Conservation (phyloP, 2,888 invertebrate species). For the Eustalomyia histrio region DNA sequence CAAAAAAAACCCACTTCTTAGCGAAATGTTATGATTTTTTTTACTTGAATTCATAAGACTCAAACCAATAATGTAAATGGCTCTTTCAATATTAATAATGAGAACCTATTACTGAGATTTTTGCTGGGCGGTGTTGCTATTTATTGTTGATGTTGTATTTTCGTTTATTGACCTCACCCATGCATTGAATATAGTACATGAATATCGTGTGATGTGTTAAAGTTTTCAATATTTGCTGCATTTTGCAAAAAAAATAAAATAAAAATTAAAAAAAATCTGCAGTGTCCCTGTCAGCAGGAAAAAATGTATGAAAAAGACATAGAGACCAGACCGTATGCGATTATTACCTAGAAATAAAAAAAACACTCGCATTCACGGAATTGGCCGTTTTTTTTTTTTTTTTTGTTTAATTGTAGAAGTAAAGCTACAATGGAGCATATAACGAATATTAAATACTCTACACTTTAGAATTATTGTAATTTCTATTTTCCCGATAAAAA, state of each 20-base stretch:
- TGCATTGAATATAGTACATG: conserved; percentile 17
- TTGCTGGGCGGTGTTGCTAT: conserved; percentile 20
- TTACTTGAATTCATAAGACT: too few species aligned
- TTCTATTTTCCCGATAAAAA: too few species aligned
- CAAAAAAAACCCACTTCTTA: too few species aligned
- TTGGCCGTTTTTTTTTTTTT: conserved; percentile 19
- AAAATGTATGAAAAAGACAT: conserved; percentile 13
- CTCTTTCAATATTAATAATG: too few species aligned
- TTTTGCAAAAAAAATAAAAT: conserved; percentile 21
- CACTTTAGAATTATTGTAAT: background rate
- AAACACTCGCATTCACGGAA: background rate
- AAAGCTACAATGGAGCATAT: background rate
- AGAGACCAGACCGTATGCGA: background rate
- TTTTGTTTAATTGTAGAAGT: conserved; percentile 26
- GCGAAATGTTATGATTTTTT: too few species aligned
- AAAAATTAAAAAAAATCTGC: conserved; percentile 6
- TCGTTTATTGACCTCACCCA: conserved; percentile 64
- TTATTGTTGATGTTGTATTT: conserved; percentile 30
- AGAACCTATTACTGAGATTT: too few species aligned
- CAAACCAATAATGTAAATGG: too few species aligned
- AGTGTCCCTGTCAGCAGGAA: conserved; percentile 60
- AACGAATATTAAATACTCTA: background rate
- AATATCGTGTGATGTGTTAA: conserved; percentile 37
- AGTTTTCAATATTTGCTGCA: conserved; percentile 46
- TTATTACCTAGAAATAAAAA: conserved; percentile 36